These are phyloP conservation scores for Hemichromis elongatus DNA, from an alignment of 2,113 vertebrate genomes.

Conservation along the genomic window DNA sequence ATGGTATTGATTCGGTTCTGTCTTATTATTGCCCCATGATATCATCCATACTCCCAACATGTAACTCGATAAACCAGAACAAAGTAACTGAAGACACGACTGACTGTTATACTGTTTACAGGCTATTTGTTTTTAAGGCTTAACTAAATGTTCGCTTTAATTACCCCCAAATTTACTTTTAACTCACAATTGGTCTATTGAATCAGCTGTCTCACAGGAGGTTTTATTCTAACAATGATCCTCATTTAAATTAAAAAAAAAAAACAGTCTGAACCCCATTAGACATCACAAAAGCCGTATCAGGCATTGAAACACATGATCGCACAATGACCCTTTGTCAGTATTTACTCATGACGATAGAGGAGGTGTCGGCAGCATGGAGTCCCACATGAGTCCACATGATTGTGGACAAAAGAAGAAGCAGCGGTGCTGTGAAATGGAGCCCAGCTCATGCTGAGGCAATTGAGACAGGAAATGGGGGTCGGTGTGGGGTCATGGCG, in stretches of 20 bases:
- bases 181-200: not conserved
- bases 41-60: not conserved
- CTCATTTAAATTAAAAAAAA: not conserved
- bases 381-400: conserved; percentile 37
- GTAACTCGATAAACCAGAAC: not conserved
- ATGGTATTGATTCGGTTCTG: not conserved
- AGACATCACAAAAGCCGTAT: not conserved
- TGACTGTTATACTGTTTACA: not conserved
- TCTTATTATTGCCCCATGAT: not conserved
- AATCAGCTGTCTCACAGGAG: not conserved
- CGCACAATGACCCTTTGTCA: conserved; percentile 29
- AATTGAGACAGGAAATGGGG: conserved; percentile 69
- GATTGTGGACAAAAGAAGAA: conserved; percentile 33
- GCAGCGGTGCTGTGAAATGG: conserved; percentile 37
- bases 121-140: not conserved
- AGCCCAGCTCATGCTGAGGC: conserved; percentile 57
- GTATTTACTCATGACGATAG: conserved; percentile 38
- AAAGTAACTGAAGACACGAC: not conserved
- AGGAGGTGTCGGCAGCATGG: conserved; percentile 9
- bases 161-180: not conserved
- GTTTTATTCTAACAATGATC: not conserved
- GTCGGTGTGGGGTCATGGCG: conserved; percentile 51
- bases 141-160: not conserved
- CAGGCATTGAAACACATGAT: not conserved
- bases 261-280: not conserved